Percentiles rank a stretch among this genome's conserved stretches.
Conservation (phyloP, 92 coral and sea anemone genomes). For the Epizoanthus fatuus region DNA sequence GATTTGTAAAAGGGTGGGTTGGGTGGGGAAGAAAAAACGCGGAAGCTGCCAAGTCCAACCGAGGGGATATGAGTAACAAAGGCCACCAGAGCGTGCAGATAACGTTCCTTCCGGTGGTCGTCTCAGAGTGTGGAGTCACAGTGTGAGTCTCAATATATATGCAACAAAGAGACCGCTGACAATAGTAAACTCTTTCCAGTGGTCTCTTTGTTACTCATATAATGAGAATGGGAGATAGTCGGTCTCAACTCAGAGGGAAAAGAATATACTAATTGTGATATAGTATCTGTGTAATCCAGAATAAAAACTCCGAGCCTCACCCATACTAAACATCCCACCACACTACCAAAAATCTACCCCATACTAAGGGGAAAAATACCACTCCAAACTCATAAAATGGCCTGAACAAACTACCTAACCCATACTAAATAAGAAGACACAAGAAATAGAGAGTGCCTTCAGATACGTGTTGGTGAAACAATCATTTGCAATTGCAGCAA, state of each 20-base stretch:
- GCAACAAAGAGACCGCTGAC: slow-evolving; percentile 31
- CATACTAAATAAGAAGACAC: too few species aligned
- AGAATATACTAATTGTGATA: not conserved
- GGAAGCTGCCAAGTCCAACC: not conserved
- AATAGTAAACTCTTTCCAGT: slow-evolving; percentile 23
- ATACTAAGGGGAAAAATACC: not conserved
- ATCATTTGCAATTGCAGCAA: too few species aligned
- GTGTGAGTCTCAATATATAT: not conserved
- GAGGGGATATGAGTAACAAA: not conserved
- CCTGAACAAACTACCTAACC: too few species aligned
- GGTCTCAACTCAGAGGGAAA: slow-evolving; percentile 30
- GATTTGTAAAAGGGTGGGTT: too few species aligned
- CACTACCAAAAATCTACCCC: slow-evolving; percentile 18
- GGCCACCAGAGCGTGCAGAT: not conserved
- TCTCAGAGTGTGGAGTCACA: slow-evolving; percentile 11
- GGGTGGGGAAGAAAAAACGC: too few species aligned
- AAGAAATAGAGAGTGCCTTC: too few species aligned
- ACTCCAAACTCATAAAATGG: too few species aligned
- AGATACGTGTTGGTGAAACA: too few species aligned
- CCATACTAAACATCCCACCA: slow-evolving; percentile 19
- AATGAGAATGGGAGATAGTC: slow-evolving; percentile 36
- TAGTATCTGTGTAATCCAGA: not conserved
- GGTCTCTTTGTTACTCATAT: not conserved
- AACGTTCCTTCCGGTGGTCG: not conserved
- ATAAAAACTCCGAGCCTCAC: slow-evolving; percentile 13